Evolutionary conservation across 1,140 invertebrate genomes (phyloP), one percentile per base, ranked within the genome.

Genomic region (Holcopasites calliopsidis): DNA sequence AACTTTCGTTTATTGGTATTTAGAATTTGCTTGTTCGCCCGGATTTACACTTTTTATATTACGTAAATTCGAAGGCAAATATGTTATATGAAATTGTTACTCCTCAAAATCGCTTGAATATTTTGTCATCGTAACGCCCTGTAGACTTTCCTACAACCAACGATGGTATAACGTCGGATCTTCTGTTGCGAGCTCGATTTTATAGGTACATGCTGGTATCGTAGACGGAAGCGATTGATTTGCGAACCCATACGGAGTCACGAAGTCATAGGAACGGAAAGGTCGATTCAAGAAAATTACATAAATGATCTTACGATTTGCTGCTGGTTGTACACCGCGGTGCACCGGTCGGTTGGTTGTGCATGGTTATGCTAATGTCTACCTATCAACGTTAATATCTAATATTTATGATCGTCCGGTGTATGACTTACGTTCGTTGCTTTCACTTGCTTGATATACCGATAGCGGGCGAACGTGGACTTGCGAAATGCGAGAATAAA

Each of bases 341-440:
- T n/a, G n/a, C n/a, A 77, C 76, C 83, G 73, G 82, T 86, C 82
- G 83, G n/a, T n/a, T n/a, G n/a, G n/a, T 80, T 76, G 77, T 68
- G 78, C 83, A 86, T 81, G 82, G 80, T 90, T 91, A 90, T 91
- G 90, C 88, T 91, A 91, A 91, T 91, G 87, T 82, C 52, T 40
- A 72, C 83, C 79, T 90, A 89, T 88, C 89, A 86, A 90, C 87
- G 87, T 90, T 91, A 91, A 91, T 91, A 91, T 90, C 86, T 83
- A 86, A 82, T 90, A 90, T 90, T 91, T 91, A 91, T 90, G 89
- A 91, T 88, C 87, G 74, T 54, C 82, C 77, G 74, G 73, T 79
- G 78, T 88, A 90, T 89, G 90, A 90, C 76, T 90, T 91, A 91
- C 84, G 88, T 86, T 89, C 86, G 86, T 89, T 90, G 87, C 90